Evolutionary conservation across 2,113 vertebrate species (phyloP).

Genomic region (Nycticebus coucang): DNA sequence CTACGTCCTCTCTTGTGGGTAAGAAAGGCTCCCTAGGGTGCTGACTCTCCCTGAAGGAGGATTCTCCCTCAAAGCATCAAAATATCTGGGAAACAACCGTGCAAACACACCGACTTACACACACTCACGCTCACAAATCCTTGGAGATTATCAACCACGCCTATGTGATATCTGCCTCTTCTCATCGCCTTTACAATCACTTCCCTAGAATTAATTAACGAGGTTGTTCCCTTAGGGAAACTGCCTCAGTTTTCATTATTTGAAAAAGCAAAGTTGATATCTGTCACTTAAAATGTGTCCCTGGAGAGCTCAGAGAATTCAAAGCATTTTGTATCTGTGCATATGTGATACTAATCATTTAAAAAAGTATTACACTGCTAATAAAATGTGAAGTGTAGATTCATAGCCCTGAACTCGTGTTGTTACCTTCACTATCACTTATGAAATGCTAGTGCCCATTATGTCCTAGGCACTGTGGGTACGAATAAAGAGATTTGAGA

Average conservation of each 20-base stretch:
- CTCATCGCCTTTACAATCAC: background rate
- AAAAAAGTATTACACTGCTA: background rate
- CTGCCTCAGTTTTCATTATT: slow-evolving; percentile 6
- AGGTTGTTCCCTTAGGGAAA: background rate
- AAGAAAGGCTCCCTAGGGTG: background rate
- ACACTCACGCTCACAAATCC: background rate
- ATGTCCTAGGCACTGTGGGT: background rate
- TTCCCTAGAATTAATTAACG: slow-evolving; percentile 23
- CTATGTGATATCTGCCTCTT: background rate
- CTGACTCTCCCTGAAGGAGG: background rate
- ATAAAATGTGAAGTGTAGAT: background rate
- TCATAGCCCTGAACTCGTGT: background rate
- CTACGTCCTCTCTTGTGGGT: background rate
- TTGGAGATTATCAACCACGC: background rate
- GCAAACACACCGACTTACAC: background rate
- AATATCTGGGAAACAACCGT: background rate
- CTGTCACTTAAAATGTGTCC: background rate
- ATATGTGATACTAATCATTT: background rate
- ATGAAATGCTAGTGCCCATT: background rate
- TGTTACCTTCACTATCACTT: background rate
- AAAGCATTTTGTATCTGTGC: background rate
- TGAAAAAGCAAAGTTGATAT: background rate
- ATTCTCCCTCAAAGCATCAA: background rate
- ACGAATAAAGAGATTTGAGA: background rate
- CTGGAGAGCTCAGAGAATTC: slow-evolving; percentile 19